Base-by-base conservation (phyloP, 2,797 vertebrate genomes). In the Crocidura indochinensis region DNA sequence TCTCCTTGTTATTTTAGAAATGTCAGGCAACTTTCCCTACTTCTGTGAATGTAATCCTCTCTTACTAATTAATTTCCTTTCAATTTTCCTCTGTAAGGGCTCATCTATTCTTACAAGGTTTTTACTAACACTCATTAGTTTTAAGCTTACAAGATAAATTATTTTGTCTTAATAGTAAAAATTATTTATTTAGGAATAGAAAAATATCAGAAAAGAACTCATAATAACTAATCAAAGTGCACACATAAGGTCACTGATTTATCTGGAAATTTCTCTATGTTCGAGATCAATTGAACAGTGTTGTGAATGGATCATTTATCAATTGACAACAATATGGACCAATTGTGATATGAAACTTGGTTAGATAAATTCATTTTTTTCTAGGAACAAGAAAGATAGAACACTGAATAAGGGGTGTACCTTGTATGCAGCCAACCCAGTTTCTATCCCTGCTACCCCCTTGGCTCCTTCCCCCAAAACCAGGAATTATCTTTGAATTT, bases 1-100 rank as follows among this genome's bases (percentile, higher is more conserved):
- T 46, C 60, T 46, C 38, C 38, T 8, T 86, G 27, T 47, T 80
- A 67, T 87, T 90, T 94, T 73, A 93, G 71, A 89, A 87, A 53
- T 53, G 27, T 19, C 51, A 89, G n/a, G 24, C 4, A 69, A 47
- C 27, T 65, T 90, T 82, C 71, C 75, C 49, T 74, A 24, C 51
- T 90, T 86, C 79, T 74, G 62, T 19, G 53, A 81, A 56, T 38
- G 77, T 81, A 79, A 68, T 20, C 5, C 51, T 93, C 44, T 79
- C 19, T 26, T 64, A 53, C 75, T 78, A 81, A 65, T 75, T 62
- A 72, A 73, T 67, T 88, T 79, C 7, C 24, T 71, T 22, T 80
- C 65, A 68, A 12, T 51, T 83, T 91, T 91, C 73, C 77, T 49
- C 29, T 62, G 53, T 67, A 51, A 2, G 24, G 74, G n/a, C 2